A percentile compares a stretch with the other conserved stretches of the same genome.
phyloP scores from a whole-genome alignment of 2,888 invertebrate species.

The Mystacides longicornis region DNA sequence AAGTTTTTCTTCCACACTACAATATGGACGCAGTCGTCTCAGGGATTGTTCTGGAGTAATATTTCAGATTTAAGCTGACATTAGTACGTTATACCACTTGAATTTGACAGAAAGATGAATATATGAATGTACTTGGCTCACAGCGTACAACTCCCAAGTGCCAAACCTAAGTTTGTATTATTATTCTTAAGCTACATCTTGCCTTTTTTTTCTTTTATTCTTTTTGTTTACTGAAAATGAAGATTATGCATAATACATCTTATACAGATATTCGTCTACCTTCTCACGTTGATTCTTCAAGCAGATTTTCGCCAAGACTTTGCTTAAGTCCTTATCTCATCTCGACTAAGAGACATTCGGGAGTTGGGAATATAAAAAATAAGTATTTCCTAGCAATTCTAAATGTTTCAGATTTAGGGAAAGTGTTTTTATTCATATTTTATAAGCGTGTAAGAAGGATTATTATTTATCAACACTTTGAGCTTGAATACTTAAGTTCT shows the following conservation, averaged over 20 bases:
- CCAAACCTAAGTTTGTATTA: neutral
- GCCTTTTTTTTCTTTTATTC: neutral
- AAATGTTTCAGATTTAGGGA: too few relatives aligned
- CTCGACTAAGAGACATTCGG: neutral
- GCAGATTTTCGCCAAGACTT: neutral
- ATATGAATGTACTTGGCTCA: constrained; percentile 17
- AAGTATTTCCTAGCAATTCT: too few relatives aligned
- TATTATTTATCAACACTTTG: too few relatives aligned
- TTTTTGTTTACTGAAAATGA: constrained; percentile 2
- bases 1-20: neutral
- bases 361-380: too few relatives aligned
- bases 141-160: neutral
- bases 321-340: neutral
- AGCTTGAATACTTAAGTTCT: too few relatives aligned
- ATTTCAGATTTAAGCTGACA: constrained; percentile 25
- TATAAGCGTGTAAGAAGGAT: too few relatives aligned
- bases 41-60: constrained; percentile 16
- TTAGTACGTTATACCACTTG: constrained; percentile 16
- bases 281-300: neutral
- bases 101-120: constrained; percentile 23
- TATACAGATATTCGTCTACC: neutral
- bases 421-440: too few relatives aligned
- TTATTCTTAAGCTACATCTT: neutral
- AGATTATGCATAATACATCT: constrained; percentile 1
- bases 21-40: constrained; percentile 1